A percentile compares a stretch with the other conserved stretches of the same genome.
These are phyloP conservation scores for Prionailurus bengalensis DNA, from an alignment of 2,113 vertebrate genomes.

Conservation along the genomic window DNA sequence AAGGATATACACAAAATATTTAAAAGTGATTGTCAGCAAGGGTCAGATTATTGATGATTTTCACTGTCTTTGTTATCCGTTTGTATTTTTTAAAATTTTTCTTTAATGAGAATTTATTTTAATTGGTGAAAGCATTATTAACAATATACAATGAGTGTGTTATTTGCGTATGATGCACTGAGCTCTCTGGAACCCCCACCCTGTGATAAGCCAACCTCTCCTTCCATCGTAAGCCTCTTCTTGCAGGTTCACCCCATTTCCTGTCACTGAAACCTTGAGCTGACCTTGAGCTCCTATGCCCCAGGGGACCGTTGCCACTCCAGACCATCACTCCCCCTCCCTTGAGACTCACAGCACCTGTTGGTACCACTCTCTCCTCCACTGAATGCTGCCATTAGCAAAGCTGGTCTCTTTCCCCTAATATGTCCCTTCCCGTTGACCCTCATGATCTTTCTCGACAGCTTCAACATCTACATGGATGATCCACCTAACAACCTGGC, in stretches of 20 bases:
- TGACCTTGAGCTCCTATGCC: background rate
- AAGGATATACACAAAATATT: conserved; percentile 33
- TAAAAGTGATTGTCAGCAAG: background rate
- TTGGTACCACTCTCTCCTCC: background rate
- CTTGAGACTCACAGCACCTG: background rate
- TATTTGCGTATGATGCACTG: background rate
- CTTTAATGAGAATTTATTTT: background rate
- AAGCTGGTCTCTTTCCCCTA: background rate
- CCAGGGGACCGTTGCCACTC: no score
- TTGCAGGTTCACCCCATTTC: background rate
- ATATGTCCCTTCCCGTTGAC: rapidly evolving
- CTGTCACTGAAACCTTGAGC: background rate
- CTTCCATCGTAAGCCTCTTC: background rate
- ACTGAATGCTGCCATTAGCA: background rate
- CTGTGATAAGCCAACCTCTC: no score
- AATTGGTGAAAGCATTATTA: background rate
- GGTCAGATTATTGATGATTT: background rate
- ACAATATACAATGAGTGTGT: background rate
- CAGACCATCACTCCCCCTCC: background rate
- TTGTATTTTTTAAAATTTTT: background rate
- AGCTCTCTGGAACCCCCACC: background rate
- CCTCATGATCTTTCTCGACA: background rate
- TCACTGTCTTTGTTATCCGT: background rate
- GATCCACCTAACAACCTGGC: background rate
- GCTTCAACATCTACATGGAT: background rate